These are phyloP conservation scores for Limnephilus marmoratus DNA, from an alignment of 2,888 invertebrate species.

Conservation along the genomic window DNA sequence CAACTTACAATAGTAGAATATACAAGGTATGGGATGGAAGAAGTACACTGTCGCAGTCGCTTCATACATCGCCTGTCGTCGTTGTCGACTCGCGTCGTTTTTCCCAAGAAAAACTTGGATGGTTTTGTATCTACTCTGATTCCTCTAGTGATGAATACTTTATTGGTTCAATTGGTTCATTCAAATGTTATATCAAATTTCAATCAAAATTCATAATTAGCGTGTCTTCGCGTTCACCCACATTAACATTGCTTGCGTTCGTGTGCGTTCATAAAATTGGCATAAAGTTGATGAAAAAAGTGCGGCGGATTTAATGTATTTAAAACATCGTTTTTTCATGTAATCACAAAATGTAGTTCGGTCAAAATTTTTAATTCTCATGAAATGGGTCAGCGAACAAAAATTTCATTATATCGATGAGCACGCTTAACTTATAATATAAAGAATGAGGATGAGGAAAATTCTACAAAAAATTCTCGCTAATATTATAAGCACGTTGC, in stretches of 20 bases:
- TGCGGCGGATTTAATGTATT: too few relatives aligned
- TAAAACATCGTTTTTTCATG: neutral
- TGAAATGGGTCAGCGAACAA: neutral
- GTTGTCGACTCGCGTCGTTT: neutral
- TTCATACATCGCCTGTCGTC: neutral
- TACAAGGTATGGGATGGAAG: neutral
- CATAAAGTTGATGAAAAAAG: neutral
- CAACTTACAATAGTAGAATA: neutral
- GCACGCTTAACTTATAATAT: neutral
- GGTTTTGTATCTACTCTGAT: neutral
- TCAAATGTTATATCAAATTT: too few relatives aligned
- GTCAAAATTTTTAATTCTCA: neutral
- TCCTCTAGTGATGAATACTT: neutral
- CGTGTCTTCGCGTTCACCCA: too few relatives aligned
- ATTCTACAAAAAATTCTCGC: neutral
- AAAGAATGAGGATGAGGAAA: neutral
- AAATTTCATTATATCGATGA: neutral
- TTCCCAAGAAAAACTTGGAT: too few relatives aligned
- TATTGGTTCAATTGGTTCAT: neutral
- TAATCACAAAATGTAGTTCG: neutral
- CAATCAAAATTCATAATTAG: too few relatives aligned
- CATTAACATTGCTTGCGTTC: too few relatives aligned
- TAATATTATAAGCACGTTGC: neutral
- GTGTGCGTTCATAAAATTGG: too few relatives aligned
- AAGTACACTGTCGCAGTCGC: neutral